Evolutionary conservation across 2,113 vertebrate genomes (phyloP).

Genomic region (Nyctereutes procyonoides): DNA sequence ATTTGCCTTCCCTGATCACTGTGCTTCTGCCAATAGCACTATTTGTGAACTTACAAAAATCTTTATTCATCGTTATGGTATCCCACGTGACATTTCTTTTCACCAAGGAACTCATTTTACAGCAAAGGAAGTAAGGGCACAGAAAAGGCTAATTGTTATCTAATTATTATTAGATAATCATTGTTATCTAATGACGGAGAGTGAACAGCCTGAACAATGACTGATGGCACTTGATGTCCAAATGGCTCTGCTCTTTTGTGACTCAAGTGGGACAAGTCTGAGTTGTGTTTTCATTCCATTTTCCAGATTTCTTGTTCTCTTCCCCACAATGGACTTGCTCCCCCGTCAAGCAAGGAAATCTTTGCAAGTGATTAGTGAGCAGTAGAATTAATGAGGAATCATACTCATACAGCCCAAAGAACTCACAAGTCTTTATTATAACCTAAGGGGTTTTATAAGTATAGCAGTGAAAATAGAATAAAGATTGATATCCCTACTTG

Average conservation of each 20-base stretch:
- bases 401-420: neutral
- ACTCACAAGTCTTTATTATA: constrained; percentile 35
- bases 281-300: neutral
- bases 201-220: neutral
- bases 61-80: neutral
- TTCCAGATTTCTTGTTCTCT: neutral
- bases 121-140: neutral
- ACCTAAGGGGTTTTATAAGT: neutral
- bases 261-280: neutral
- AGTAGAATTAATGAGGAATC: constrained; percentile 15
- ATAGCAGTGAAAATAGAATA: neutral
- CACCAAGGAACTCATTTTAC: neutral
- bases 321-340: neutral
- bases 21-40: neutral
- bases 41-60: neutral
- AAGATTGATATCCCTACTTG: neutral
- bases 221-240: neutral
- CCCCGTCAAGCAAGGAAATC: neutral
- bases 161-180: too few relatives aligned
- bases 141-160: neutral
- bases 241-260: neutral
- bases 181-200: neutral
- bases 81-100: neutral
- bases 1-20: neutral
- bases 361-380: constrained; percentile 18